Evolutionary conservation across 2,888 invertebrate genomes (phyloP), one percentile per base, ranked within the genome.

Genomic region (Drosophila aldrichi): DNA sequence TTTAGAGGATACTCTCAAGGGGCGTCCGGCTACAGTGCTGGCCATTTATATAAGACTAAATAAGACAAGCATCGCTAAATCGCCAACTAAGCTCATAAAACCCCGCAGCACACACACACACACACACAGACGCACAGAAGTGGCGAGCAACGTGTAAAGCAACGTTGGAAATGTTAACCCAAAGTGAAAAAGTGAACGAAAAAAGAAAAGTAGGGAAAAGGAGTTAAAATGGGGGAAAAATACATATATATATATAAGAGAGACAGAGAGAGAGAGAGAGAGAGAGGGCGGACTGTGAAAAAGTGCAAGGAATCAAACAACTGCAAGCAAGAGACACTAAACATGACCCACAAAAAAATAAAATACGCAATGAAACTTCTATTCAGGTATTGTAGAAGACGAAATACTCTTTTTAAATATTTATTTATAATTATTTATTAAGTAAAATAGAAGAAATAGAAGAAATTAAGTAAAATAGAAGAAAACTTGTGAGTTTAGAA

Each of bases 71-170:
- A 81, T 81, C 87, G 84, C 81, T 87, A 89, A 84, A 83, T 89
- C 87, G 84, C 89, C 81, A 89, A 87, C 89, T 89, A 84, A 89
- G 84, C 84, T 84, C 81, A 89, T 87, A 87, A 84, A 87, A 73
- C 78, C 87, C 81, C 52, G 25, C 18, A 32, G 18, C 18, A 5
- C 7, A 34, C 18, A 18, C 51, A 14, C 6, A 20, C 49, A 49
- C 6, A 32, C 32, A 32, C 18, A 6, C 3, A 3, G 20, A n/a
- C 69, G 74, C 71, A 83, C 38, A 78, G 87, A 89, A 87, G 84
- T 78, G 84, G 61, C 81, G 36, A 60, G 79, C 71, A 62, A 59
- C 69, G 84, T 87, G 87, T 78, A 78, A 81, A 76, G 87, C 83
- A 81, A 74, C 74, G 87, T 67, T 81, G 71, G 61, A 76, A 87